Percentiles rank a stretch among this genome's conserved stretches.
Evolutionary conservation across 2,888 invertebrate genomes (phyloP).

Genomic region (Siphonodentalium dalli): DNA sequence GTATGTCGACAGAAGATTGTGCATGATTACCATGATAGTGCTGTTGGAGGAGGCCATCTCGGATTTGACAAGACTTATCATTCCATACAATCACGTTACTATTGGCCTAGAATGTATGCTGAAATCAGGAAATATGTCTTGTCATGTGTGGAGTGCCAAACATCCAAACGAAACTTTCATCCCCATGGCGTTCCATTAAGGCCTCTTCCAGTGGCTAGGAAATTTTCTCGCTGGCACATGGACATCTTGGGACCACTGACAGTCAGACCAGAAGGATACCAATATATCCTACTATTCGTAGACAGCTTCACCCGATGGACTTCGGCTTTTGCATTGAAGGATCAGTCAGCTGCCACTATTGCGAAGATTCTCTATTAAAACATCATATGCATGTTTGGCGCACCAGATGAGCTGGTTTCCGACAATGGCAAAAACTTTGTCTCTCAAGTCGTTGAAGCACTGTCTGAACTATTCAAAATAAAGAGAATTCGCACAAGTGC

Average conservation of each 20-base stretch:
- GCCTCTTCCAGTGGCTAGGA: constrained; percentile 16
- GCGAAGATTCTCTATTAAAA: constrained; percentile 25
- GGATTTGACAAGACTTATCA: constrained; percentile 26
- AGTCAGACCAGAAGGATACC: too few species aligned
- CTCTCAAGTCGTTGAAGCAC: constrained; percentile 26
- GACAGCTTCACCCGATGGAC: too few species aligned
- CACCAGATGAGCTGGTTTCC: constrained; percentile 22
- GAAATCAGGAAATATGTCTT: constrained; percentile 21
- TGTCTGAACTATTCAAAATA: constrained; percentile 32
- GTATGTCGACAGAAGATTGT: constrained; percentile 22
- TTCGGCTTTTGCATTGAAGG: constrained; percentile 24
- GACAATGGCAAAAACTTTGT: constrained; percentile 30
- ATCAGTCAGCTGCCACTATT: constrained; percentile 25
- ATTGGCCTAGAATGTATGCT: constrained; percentile 30
- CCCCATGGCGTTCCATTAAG: constrained; percentile 12
- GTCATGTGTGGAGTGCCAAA: constrained; percentile 21
- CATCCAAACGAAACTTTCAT: constrained; percentile 16
- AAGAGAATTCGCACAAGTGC: constrained; percentile 26
- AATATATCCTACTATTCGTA: too few species aligned
- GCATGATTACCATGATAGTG: constrained; percentile 25
- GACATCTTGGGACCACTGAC: constrained; percentile 26
- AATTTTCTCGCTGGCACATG: constrained; percentile 28
- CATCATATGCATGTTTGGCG: constrained; percentile 30
- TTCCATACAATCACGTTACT: constrained; percentile 25
- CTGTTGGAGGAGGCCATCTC: constrained; percentile 20